Evolutionary conservation across 2,113 vertebrate genomes (phyloP).

Genomic region (Phoxinus phoxinus): DNA sequence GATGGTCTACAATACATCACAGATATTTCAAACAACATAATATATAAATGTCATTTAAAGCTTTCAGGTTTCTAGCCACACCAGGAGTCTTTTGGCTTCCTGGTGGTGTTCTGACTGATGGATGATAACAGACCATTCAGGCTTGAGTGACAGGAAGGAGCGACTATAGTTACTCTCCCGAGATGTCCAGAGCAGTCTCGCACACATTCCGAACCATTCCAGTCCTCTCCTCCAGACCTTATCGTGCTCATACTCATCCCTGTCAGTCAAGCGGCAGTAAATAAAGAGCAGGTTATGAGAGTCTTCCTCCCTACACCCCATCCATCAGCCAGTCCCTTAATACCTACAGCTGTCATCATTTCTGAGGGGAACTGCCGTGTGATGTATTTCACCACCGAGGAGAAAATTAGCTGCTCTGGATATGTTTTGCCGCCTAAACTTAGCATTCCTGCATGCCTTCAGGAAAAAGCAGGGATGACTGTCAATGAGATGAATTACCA

Average conservation of each 20-base stretch:
- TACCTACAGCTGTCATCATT: conserved; percentile 74
- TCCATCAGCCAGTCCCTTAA: conserved; percentile 75
- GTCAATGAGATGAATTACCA: conserved; percentile 57
- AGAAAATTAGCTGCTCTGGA: conserved; percentile 62
- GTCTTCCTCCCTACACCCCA: conserved; percentile 69
- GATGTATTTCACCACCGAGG: conserved; percentile 57
- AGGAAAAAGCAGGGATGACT: conserved; percentile 53
- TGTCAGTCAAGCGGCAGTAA: conserved; percentile 72
- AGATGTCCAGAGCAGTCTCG: conserved; percentile 13
- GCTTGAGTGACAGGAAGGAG: conserved; percentile 37
- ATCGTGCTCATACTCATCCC: conserved; percentile 36
- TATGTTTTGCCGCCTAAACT: conserved; percentile 54
- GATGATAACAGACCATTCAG: conserved; percentile 41
- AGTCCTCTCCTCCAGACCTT: not conserved
- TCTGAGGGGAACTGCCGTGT: conserved; percentile 53
- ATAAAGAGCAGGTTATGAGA: conserved; percentile 74
- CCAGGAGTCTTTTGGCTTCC: conserved; percentile 28
- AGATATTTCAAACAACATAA: not conserved
- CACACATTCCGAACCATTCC: conserved; percentile 5
- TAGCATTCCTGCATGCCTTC: conserved; percentile 56
- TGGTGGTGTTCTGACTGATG: conserved; percentile 20
- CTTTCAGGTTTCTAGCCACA: conserved; percentile 17
- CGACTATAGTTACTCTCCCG: not conserved
- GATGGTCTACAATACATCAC: not conserved
- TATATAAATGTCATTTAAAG: conserved; percentile 1